Base-by-base conservation (phyloP, 1,140 invertebrate genomes). In the Drosophila suzukii region DNA sequence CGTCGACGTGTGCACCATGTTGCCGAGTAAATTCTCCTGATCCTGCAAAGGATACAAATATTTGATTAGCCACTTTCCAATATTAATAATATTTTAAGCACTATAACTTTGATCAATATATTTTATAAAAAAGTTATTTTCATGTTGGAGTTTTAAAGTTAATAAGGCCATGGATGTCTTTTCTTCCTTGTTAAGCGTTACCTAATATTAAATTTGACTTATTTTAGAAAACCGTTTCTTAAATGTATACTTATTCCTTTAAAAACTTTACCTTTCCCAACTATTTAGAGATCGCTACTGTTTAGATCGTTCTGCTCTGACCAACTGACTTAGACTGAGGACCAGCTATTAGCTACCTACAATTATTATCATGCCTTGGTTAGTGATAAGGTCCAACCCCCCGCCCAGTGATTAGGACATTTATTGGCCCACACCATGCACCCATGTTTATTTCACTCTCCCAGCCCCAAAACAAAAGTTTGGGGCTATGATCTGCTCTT, bases 11-110 rank as follows among this genome's bases (percentile, higher is more conserved):
- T 91, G 84, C 58, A 91, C 91, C 91, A 92, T 92, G 32, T 75
- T 75, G 82, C 82, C 84, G 50, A 92, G 88, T 67, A 92, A 57
- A 49, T 84, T 91, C 53, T 91, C 88, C 67, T 91, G 91, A 75
- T 92, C 91, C 91, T 92, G 82, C n/a, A 53, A 53, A n/a, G 39
- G 44, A 44, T 6, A 5, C 57, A 39, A 20, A 7, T 6, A 50
- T 12, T 34, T 46, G 17, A 6, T 43, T 46, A 49, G 44, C 30
- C 6, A 20, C 10, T 53, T 20, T 3, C 8, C 3, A 5, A 12
- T 11, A 44, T 6, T 15, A 13, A 7, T 3, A 6, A 0, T 1
- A 13, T 13, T 39, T 39, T 3, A 27, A 5, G 3, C 27, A 27
- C 3, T 27, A 4, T 27, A 27, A 27, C 27, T 27, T 27, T 27